Evolutionary conservation across 2,113 vertebrate genomes (phyloP).

Genomic region (Megaceryle maxima): DNA sequence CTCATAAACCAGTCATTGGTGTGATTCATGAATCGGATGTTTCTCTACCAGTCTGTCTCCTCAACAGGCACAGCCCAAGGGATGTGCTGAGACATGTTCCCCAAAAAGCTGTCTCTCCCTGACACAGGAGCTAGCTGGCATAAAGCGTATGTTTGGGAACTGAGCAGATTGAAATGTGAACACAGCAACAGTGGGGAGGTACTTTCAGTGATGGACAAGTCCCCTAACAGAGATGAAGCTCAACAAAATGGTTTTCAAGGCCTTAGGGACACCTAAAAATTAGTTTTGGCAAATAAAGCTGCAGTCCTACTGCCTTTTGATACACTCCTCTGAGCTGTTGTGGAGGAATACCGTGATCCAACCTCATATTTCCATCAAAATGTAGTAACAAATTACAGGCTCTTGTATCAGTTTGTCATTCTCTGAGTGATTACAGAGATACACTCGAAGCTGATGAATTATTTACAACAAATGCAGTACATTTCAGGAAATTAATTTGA

Average conservation of each 20-base stretch:
- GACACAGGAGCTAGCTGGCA: background rate
- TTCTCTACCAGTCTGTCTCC: background rate
- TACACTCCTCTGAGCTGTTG: background rate
- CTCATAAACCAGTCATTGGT: background rate
- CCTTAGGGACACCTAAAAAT: background rate
- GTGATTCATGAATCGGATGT: background rate
- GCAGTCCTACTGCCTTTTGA: background rate
- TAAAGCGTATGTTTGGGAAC: background rate
- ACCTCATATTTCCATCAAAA: background rate
- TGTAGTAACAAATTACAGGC: background rate
- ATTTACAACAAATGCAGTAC: constrained; percentile 34
- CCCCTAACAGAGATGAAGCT: background rate
- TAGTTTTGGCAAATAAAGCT: background rate
- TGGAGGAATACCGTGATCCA: background rate
- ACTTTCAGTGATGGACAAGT: background rate
- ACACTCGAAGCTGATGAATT: constrained; percentile 18
- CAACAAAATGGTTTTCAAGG: background rate
- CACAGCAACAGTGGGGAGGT: background rate
- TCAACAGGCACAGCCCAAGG: background rate
- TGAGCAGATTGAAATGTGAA: background rate
- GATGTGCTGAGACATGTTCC: background rate
- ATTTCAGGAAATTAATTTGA: constrained; percentile 26
- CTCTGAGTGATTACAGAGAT: background rate
- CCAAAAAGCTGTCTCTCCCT: background rate
- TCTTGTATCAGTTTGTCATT: background rate